Conservation (phyloP, 1,140 invertebrate genomes). For the Trachymyrmex septentrionalis region DNA sequence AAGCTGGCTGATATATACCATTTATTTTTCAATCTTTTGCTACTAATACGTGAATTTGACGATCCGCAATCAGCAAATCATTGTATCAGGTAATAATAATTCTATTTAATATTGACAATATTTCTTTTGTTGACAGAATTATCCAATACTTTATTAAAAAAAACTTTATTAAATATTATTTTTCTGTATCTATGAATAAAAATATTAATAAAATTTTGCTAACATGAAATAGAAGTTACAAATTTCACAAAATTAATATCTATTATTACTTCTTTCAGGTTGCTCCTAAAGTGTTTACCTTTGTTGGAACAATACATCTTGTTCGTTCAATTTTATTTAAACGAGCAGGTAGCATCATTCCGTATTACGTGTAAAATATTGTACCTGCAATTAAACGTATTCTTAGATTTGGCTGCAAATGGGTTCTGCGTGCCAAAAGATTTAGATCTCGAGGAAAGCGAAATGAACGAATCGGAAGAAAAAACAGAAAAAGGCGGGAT, state of each 20-base stretch:
- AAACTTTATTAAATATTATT: background rate
- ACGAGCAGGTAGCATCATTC: conserved; percentile 91
- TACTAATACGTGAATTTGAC: conserved; percentile 62
- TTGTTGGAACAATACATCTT: conserved; percentile 93
- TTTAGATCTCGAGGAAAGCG: conserved; percentile 89
- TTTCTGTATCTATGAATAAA: conserved; percentile 9
- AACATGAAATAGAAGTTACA: background rate
- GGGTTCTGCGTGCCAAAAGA: conserved; percentile 98
- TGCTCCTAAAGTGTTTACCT: conserved; percentile 86
- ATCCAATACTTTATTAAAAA: background rate
- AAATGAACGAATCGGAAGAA: conserved; percentile 86
- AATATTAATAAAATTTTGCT: conserved; percentile 15
- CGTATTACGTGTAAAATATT: conserved; percentile 93
- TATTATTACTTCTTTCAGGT: conserved; percentile 62
- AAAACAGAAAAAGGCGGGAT: conserved; percentile 89
- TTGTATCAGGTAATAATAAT: conserved; percentile 66
- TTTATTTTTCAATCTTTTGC: conserved; percentile 73
- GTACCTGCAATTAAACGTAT: conserved; percentile 94
- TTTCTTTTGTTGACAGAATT: background rate
- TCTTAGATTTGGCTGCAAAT: conserved; percentile 94
- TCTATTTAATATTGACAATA: conserved; percentile 13
- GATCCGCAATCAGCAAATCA: conserved; percentile 49
- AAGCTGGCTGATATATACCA: conserved; percentile 85
- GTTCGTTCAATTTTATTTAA: conserved; percentile 92
- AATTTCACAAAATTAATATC: conserved; percentile 26